These are phyloP conservation scores for Isoperla grammatica DNA, from an alignment of 2,888 invertebrate species.

Conservation along the genomic window DNA sequence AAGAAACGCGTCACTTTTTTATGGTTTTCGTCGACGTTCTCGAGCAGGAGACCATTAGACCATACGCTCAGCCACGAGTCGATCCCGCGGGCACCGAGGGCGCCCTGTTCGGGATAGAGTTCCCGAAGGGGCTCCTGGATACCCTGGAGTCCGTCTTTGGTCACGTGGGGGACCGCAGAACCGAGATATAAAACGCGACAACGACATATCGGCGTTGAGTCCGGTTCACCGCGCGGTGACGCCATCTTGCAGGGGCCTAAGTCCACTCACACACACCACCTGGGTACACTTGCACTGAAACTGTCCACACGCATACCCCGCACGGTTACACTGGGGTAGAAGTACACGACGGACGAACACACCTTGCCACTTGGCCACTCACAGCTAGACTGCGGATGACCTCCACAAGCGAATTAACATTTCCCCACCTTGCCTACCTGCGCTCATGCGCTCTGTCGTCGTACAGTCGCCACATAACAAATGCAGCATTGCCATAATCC, in stretches of 20 bases:
- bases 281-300: constrained; percentile 1
- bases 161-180: constrained; percentile 92
- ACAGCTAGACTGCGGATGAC: constrained; percentile 7
- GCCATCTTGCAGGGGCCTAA: constrained; percentile 27
- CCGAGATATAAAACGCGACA: constrained; percentile 96
- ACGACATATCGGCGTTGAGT: constrained; percentile 91
- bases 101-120: constrained; percentile 91
- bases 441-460: no score
- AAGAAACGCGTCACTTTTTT: constrained; percentile 93
- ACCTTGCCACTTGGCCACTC: constrained; percentile 8
- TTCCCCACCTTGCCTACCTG: neutral
- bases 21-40: constrained; percentile 94
- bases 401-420: constrained; percentile 8
- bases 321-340: neutral
- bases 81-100: constrained; percentile 80
- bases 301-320: neutral
- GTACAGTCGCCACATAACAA: no score
- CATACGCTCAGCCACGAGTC: constrained; percentile 96
- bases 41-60: constrained; percentile 91
- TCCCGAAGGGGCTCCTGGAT: constrained; percentile 96
- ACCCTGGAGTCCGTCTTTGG: constrained; percentile 95
- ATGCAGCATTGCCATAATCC: no score
- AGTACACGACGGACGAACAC: neutral
- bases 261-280: neutral
- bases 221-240: constrained; percentile 43